Evolutionary conservation across 2,888 invertebrate species (phyloP).

Genomic region (Lutraria lutraria): DNA sequence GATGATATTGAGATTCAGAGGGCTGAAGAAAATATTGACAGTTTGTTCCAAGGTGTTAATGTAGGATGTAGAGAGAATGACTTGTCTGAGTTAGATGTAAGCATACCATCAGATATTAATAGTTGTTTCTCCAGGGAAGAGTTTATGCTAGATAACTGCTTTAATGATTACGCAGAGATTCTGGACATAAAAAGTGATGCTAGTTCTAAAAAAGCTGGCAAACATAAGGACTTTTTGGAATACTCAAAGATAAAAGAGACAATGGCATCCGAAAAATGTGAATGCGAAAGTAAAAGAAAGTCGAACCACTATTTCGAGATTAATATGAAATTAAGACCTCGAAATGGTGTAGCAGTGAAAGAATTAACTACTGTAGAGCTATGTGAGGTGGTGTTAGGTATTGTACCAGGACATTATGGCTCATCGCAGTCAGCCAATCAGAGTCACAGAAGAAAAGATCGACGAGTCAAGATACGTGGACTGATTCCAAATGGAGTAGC

Average conservation of each 20-base stretch:
- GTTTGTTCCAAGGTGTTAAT: slow-evolving; percentile 58
- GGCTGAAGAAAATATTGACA: slow-evolving; percentile 65
- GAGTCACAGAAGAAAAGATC: slow-evolving; percentile 55
- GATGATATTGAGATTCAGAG: slow-evolving; percentile 32
- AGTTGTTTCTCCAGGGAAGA: slow-evolving; percentile 31
- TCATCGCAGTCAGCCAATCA: slow-evolving; percentile 42
- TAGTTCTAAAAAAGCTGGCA: slow-evolving; percentile 23
- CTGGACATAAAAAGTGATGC: slow-evolving; percentile 1
- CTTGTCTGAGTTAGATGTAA: slow-evolving; percentile 15
- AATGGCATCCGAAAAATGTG: slow-evolving; percentile 41
- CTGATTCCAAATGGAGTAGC: slow-evolving; percentile 73
- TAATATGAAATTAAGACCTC: slow-evolving; percentile 48
- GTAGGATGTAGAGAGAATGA: slow-evolving; percentile 22
- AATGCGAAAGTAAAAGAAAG: slow-evolving; percentile 46
- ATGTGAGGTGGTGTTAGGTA: slow-evolving; percentile 64
- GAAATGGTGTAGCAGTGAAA: slow-evolving; percentile 8
- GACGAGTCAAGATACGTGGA: slow-evolving; percentile 67
- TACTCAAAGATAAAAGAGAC: slow-evolving; percentile 32
- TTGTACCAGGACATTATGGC: slow-evolving; percentile 67
- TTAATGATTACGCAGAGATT: slow-evolving; percentile 33
- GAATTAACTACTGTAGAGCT: slow-evolving; percentile 53
- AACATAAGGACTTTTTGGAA: slow-evolving; percentile 34
- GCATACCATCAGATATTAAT: slow-evolving; percentile 51
- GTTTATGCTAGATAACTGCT: slow-evolving; percentile 15
- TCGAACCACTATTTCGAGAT: slow-evolving; percentile 40